A percentile compares a stretch with the other conserved stretches of the same genome.
phyloP scores from a whole-genome alignment of 2,113 vertebrate genomes.

The Turdus rufiventris region DNA sequence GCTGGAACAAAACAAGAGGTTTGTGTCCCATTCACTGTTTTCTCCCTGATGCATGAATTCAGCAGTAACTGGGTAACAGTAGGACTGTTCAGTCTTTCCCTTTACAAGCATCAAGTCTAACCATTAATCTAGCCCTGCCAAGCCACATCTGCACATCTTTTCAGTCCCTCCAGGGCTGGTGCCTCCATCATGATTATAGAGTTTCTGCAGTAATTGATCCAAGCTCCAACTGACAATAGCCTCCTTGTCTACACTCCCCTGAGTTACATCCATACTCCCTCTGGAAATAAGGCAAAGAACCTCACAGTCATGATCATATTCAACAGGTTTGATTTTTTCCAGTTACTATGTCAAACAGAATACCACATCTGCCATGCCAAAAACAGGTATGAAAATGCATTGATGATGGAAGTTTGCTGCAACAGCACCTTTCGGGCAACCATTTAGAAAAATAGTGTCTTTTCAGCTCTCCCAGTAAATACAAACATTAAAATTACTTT shows the following conservation, averaged over 20 bases:
- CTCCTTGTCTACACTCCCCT: neutral
- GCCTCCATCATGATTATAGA: neutral
- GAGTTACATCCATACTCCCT: neutral
- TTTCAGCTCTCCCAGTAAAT: neutral
- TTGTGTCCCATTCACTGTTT: neutral
- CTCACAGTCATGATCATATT: accelerated
- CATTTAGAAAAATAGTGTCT: neutral
- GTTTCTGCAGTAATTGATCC: neutral
- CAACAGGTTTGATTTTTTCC: neutral
- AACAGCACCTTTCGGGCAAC: neutral
- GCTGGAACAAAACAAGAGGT: neutral
- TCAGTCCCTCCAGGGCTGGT: neutral
- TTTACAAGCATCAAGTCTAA: neutral
- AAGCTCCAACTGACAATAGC: neutral
- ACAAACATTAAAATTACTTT: neutral
- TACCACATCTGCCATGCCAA: neutral
- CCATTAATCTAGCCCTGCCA: neutral
- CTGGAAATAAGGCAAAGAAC: neutral
- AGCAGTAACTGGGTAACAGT: neutral
- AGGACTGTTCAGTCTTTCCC: neutral
- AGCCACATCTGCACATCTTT: neutral
- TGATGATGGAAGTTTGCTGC: neutral
- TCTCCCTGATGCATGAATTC: neutral
- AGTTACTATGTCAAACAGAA: neutral
- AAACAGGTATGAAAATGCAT: neutral